Base-by-base conservation (phyloP, 2,797 vertebrate genomes). In the Sebastiscus tertius region DNA sequence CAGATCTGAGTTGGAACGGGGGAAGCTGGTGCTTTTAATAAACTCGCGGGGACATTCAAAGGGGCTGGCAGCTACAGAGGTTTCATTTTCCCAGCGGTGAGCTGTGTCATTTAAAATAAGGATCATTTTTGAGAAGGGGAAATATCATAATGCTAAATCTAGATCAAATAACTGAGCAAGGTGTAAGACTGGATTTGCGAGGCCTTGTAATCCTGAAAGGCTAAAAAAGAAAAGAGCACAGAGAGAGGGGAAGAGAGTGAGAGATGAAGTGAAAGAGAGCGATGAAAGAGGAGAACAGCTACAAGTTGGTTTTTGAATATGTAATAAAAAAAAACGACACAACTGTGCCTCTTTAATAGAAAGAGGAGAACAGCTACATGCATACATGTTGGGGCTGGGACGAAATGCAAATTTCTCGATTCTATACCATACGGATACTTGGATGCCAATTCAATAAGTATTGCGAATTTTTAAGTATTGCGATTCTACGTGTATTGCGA, bases 21-120 rank as follows among this genome's bases (percentile, higher is more conserved):
- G 91, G 88, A 91, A 92, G 92, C 93, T 89, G 93, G 91, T 93
- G 90, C 94, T 94, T 94, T 94, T 94, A 95, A 95, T 95, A 94
- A 94, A 94, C 92, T 93, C 92, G 73, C 85, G 72, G 91, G 91
- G 91, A 94, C 93, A 93, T 93, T 93, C 87, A 92, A 93, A 93
- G 88, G 90, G 90, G 88, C 91, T 94, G 93, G 94, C 94, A 94
- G 93, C 92, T 67, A 89, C 77, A 75, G 87, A 88, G 92, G 90
- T 93, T 95, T 94, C 88, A 94, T 94, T 94, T 94, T 93, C 92
- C 87, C 92, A 81, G 91, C 91, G 90, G 91, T 93, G 93, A 94
- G 90, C 92, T 84, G 90, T 92, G 94, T 93, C 93, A 89, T 94
- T 95, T 93, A 87, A 93, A 94, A 93, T 92, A 83, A 93, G 89